A percentile compares a stretch with the other conserved stretches of the same genome.
Evolutionary conservation across 1,140 invertebrate genomes (phyloP).

Genomic region (Bombus affinis): DNA sequence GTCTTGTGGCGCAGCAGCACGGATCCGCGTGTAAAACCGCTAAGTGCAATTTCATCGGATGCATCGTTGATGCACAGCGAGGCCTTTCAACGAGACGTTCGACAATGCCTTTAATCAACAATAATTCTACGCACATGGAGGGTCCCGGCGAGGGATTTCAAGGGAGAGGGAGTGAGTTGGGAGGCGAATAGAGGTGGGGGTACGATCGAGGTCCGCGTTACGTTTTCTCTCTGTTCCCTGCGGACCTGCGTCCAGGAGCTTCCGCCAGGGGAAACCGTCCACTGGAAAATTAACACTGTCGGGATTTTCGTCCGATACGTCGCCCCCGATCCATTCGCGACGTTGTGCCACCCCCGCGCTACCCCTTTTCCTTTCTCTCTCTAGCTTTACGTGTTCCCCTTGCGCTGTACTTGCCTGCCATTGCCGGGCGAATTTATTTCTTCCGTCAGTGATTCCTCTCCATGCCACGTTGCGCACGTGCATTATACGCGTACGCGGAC

Average conservation of each 20-base stretch:
- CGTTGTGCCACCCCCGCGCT: neutral
- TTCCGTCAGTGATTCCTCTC: slow-evolving; percentile 53
- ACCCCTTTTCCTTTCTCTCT: neutral
- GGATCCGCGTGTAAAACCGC: slow-evolving; percentile 53
- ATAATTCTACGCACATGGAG: slow-evolving; percentile 71
- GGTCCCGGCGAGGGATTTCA: slow-evolving; percentile 35
- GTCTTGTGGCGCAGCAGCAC: neutral
- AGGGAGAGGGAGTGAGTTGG: neutral
- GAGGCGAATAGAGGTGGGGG: neutral
- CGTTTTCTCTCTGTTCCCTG: slow-evolving; percentile 57
- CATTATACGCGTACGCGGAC: slow-evolving; percentile 30
- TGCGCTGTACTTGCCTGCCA: slow-evolving; percentile 9
- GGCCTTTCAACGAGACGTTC: slow-evolving; percentile 63
- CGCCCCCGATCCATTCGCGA: slow-evolving; percentile 46
- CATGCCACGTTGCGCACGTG: slow-evolving; percentile 9
- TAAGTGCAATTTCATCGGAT: slow-evolving; percentile 75
- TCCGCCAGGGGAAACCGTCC: slow-evolving; percentile 68
- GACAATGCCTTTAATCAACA: slow-evolving; percentile 79
- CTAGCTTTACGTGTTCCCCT: no score
- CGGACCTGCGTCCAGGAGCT: slow-evolving; percentile 46
- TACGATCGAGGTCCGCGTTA: slow-evolving; percentile 42
- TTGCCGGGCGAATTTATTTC: slow-evolving; percentile 61
- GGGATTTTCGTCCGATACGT: slow-evolving; percentile 74
- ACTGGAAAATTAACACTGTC: slow-evolving; percentile 78
- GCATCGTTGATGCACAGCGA: slow-evolving; percentile 51